Conservation (phyloP, 2,888 invertebrate genomes). For the Drosophila nr. fundita region DNA sequence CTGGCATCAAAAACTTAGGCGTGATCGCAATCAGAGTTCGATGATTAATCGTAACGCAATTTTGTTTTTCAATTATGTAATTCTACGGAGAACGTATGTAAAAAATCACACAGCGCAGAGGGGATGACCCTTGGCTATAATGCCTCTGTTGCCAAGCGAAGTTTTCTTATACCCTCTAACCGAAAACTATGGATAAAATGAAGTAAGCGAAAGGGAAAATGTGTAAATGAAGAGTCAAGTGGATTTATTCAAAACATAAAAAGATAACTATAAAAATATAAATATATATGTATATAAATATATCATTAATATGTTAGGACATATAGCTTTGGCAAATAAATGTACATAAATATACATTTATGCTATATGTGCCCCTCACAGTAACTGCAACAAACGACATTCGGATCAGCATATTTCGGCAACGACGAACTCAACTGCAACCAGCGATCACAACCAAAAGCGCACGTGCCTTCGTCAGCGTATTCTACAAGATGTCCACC, state of each 20-base stretch:
- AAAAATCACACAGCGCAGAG: conserved; percentile 13
- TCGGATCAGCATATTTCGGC: too few species aligned
- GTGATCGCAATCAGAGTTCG: conserved; percentile 11
- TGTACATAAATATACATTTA: too few species aligned
- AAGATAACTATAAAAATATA: background rate
- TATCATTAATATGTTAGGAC: too few species aligned
- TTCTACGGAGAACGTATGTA: conserved; percentile 3
- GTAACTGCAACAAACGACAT: too few species aligned
- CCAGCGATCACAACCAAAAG: too few species aligned
- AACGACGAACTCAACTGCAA: too few species aligned
- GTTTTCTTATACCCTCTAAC: conserved; percentile 4
- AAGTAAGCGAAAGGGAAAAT: background rate
- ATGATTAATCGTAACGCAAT: background rate
- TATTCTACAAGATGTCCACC: too few species aligned
- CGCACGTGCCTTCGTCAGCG: too few species aligned
- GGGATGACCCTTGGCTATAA: conserved; percentile 8
- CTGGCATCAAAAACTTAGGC: background rate
- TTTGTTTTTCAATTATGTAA: conserved; percentile 12
- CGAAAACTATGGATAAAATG: background rate
- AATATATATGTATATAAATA: too few species aligned
- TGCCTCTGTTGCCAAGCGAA: conserved; percentile 26
- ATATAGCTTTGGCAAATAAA: too few species aligned
- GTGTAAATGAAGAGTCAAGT: background rate
- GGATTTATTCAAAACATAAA: background rate
- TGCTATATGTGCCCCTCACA: too few species aligned